phyloP scores from a whole-genome alignment of 2,113 vertebrate species.

The Bagarius yarrelli region DNA sequence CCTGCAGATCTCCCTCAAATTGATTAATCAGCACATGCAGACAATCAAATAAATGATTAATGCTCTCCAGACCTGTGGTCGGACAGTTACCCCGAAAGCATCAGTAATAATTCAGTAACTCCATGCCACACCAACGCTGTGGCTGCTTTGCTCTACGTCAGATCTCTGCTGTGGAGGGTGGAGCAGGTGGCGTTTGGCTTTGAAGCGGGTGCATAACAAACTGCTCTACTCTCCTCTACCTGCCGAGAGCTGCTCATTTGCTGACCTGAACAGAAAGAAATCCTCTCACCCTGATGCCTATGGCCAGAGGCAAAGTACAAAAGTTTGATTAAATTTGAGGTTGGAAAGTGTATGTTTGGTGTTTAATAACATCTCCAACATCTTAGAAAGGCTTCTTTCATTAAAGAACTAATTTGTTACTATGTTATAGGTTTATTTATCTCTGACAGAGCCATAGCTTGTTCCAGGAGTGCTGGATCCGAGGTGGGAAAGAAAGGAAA shows the following conservation, averaged over 20 bases:
- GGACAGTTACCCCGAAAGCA: constrained; percentile 75
- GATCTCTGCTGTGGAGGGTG: constrained; percentile 59
- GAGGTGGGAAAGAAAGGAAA: background rate
- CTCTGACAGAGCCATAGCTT: background rate
- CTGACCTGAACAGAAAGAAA: constrained; percentile 42
- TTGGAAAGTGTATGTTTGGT: background rate
- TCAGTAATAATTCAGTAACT: constrained; percentile 80
- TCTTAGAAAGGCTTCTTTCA: background rate
- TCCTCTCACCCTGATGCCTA: background rate
- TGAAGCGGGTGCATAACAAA: constrained; percentile 56
- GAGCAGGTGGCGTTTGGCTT: constrained; percentile 35
- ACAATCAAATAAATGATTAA: constrained; percentile 85
- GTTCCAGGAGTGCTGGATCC: background rate
- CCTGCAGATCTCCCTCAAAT: constrained; percentile 77
- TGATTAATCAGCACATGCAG: constrained; percentile 82
- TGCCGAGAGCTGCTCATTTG: constrained; percentile 40
- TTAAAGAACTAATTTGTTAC: constrained; percentile 18
- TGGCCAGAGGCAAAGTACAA: background rate
- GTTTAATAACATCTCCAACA: background rate
- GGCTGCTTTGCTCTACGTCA: constrained; percentile 69
- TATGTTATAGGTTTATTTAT: background rate
- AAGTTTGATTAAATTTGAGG: background rate
- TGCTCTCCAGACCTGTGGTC: constrained; percentile 71
- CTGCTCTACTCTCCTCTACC: constrained; percentile 28
- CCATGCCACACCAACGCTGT: constrained; percentile 69